These are phyloP conservation scores for Callocephalon fimbriatum DNA, from an alignment of 2,113 vertebrate genomes.

Conservation along the genomic window DNA sequence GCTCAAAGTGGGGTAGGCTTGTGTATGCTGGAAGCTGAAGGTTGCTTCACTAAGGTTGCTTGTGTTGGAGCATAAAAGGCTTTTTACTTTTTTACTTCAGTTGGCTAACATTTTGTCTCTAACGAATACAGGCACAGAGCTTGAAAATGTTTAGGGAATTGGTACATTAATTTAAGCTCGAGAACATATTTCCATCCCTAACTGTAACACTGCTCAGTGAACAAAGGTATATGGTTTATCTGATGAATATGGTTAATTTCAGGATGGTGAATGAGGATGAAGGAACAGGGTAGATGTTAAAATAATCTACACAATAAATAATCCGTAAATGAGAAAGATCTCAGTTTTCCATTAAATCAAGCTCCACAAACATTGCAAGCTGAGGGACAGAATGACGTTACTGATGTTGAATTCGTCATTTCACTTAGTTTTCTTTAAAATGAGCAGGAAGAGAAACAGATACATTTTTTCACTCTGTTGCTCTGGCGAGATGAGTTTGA, in stretches of 20 bases:
- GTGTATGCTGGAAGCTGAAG: neutral
- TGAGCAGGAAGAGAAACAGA: conserved; percentile 41
- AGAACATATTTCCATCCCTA: neutral
- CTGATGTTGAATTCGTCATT: conserved; percentile 30
- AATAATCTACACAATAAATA: neutral
- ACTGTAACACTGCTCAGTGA: neutral
- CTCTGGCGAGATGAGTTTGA: conserved; percentile 63
- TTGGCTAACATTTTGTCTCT: neutral
- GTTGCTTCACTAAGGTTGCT: neutral
- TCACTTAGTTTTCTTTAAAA: conserved; percentile 71
- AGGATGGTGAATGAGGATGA: neutral
- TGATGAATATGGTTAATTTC: neutral
- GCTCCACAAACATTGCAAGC: neutral
- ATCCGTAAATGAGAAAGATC: conserved; percentile 37
- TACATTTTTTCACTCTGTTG: conserved; percentile 56
- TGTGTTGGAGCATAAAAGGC: rapidly evolving
- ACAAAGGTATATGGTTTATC: neutral
- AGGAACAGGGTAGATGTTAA: neutral
- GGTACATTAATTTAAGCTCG: conserved; percentile 33
- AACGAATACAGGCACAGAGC: neutral
- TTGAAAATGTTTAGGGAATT: conserved; percentile 20
- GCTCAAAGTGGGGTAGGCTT: rapidly evolving
- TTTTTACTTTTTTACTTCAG: neutral
- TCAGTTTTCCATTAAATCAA: conserved; percentile 34
- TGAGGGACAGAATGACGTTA: conserved; percentile 49